phyloP scores from a whole-genome alignment of 37 sponge, comb jelly and placozoan species.

The Spongia lamella region DNA sequence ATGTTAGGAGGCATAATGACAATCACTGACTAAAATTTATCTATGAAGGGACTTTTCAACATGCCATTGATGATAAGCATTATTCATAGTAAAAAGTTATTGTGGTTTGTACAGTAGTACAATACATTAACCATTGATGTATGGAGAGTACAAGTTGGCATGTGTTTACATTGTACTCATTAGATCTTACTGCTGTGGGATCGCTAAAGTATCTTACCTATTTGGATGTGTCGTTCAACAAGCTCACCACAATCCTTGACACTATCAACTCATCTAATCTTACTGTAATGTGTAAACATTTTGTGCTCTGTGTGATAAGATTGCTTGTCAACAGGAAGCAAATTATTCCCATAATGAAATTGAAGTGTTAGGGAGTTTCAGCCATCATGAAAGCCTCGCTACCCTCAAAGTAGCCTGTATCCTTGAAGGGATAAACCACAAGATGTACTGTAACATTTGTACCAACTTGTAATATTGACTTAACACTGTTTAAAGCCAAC shows the following conservation, averaged over 20 bases:
- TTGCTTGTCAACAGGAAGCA: slow-evolving; percentile 43
- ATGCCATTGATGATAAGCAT: no score
- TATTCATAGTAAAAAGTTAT: no score
- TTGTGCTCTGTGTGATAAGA: slow-evolving; percentile 12
- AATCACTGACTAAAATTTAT: no score
- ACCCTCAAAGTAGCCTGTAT: slow-evolving; percentile 67
- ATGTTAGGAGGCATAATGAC: no score
- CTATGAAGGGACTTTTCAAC: no score
- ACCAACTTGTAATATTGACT: background rate
- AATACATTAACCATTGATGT: no score
- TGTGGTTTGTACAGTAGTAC: no score
- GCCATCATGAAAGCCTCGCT: slow-evolving; percentile 27
- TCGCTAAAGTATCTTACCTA: slow-evolving; percentile 48
- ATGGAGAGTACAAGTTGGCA: no score
- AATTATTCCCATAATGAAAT: slow-evolving; percentile 70
- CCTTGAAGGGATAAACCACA: background rate
- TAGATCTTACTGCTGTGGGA: slow-evolving; percentile 48
- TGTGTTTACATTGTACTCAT: no score
- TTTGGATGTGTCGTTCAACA: slow-evolving; percentile 65
- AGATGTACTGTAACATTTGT: background rate
- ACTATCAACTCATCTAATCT: slow-evolving; percentile 44
- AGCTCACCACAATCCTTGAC: slow-evolving; percentile 53
- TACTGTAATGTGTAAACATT: slow-evolving; percentile 27
- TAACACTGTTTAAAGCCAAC: slow-evolving; percentile 44
- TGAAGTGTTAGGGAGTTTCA: slow-evolving; percentile 57